These are phyloP conservation scores for Paraplagusia blochii DNA, from an alignment of 2,113 vertebrate species.

Conservation along the genomic window DNA sequence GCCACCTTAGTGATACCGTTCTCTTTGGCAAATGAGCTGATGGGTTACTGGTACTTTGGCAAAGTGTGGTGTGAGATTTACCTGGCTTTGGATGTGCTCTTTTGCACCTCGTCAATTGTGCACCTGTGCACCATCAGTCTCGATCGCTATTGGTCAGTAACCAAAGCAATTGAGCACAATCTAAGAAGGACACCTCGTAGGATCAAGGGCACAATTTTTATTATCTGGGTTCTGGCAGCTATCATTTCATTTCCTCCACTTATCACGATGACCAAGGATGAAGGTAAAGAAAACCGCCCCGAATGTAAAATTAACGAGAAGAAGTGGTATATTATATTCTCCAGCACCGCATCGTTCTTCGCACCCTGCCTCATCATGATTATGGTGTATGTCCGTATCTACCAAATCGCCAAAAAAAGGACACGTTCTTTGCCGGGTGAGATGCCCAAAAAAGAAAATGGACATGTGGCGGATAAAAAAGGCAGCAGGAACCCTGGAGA, in stretches of 20 bases:
- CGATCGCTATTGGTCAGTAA: slow-evolving; percentile 93
- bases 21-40: slow-evolving; percentile 89
- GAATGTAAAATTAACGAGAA: slow-evolving; percentile 83
- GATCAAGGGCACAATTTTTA: slow-evolving; percentile 86
- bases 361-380: slow-evolving; percentile 93
- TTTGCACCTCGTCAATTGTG: slow-evolving; percentile 86
- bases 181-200: slow-evolving; percentile 85
- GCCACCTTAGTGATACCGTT: slow-evolving; percentile 92
- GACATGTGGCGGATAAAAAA: slow-evolving; percentile 56
- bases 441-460: slow-evolving; percentile 52
- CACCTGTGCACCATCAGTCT: slow-evolving; percentile 88
- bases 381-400: slow-evolving; percentile 87
- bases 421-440: slow-evolving; percentile 75
- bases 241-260: slow-evolving; percentile 91
- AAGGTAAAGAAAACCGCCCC: slow-evolving; percentile 55
- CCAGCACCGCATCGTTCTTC: slow-evolving; percentile 90
- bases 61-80: slow-evolving; percentile 91
- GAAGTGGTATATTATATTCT: slow-evolving; percentile 91
- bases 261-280: slow-evolving; percentile 84
- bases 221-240: slow-evolving; percentile 87
- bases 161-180: slow-evolving; percentile 89
- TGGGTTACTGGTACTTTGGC: slow-evolving; percentile 91
- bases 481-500: slow-evolving; percentile 51
- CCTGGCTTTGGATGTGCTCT: slow-evolving; percentile 89
- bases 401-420: slow-evolving; percentile 87